Evolutionary conservation across 2,888 invertebrate species (phyloP).

Genomic region (Danaus chrysippus): DNA sequence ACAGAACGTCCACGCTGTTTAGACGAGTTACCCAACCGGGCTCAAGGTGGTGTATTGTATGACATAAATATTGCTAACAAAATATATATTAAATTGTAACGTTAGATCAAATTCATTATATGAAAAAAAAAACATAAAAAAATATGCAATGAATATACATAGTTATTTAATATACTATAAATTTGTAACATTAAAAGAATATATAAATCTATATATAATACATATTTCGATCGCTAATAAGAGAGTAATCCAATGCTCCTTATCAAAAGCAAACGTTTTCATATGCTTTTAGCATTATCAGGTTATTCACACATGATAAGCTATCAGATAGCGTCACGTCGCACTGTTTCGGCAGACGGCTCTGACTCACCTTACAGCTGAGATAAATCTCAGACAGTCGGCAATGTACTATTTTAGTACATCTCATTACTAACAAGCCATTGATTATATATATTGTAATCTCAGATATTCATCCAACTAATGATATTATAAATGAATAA

Average conservation of each 20-base stretch:
- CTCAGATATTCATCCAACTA: not conserved
- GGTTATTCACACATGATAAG: constrained; percentile 12
- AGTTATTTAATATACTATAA: too few species aligned
- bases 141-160: too few species aligned
- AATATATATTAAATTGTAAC: too few species aligned
- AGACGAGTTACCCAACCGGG: constrained; percentile 14
- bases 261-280: not conserved
- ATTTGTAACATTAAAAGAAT: too few species aligned
- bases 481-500: too few species aligned
- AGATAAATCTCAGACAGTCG: constrained; percentile 36
- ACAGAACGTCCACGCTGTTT: constrained; percentile 40
- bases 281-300: not conserved
- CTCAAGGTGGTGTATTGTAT: constrained; percentile 18
- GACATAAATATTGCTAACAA: constrained; percentile 8
- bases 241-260: not conserved
- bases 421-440: constrained; percentile 20
- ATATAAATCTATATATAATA: too few species aligned
- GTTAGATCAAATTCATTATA: too few species aligned
- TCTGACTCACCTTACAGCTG: constrained; percentile 31
- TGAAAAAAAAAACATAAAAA: too few species aligned
- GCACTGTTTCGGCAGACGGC: constrained; percentile 30
- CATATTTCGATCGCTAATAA: too few species aligned
- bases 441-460: constrained; percentile 13
- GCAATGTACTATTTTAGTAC: constrained; percentile 32
- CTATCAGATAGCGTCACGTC: constrained; percentile 15